phyloP scores from a whole-genome alignment of 2,888 invertebrate genomes.

The Sipunculus nudus region DNA sequence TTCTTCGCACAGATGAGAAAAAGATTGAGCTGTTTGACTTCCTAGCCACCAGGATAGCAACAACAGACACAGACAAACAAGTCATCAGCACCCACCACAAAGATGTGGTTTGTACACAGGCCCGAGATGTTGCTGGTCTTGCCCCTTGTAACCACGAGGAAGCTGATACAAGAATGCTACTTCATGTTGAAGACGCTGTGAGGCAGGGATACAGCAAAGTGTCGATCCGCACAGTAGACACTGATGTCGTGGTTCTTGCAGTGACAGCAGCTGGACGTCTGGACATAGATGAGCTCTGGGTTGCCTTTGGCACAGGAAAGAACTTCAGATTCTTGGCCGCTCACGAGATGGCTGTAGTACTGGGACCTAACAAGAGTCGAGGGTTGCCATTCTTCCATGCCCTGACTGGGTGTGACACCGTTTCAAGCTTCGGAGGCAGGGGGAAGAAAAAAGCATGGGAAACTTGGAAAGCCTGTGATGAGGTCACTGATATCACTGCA shows the following conservation, averaged over 20 bases:
- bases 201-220: constrained; percentile 17
- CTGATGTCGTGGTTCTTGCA: constrained; percentile 31
- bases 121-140: not conserved
- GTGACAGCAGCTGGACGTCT: constrained; percentile 9
- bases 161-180: constrained; percentile 27
- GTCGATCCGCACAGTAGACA: constrained; percentile 34
- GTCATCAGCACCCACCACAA: constrained; percentile 15
- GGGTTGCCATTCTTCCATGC: constrained; percentile 28
- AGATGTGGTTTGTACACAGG: constrained; percentile 7
- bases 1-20: constrained; percentile 15
- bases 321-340: constrained; percentile 29
- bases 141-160: constrained; percentile 24
- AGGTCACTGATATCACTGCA: too few relatives aligned
- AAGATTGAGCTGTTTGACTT: constrained; percentile 25
- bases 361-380: constrained; percentile 20
- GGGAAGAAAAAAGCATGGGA: constrained; percentile 14
- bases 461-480: constrained; percentile 12
- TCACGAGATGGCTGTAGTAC: constrained; percentile 22
- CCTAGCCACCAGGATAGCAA: constrained; percentile 4
- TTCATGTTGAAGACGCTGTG: constrained; percentile 29
- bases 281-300: constrained; percentile 19
- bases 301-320: constrained; percentile 33
- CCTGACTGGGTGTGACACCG: constrained; percentile 36
- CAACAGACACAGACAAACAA: constrained; percentile 7
- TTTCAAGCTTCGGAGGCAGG: constrained; percentile 18